Percentiles rank a stretch among this genome's conserved stretches.
Evolutionary conservation across 2,113 vertebrate species (phyloP).

Genomic region (Lophura nycthemera): DNA sequence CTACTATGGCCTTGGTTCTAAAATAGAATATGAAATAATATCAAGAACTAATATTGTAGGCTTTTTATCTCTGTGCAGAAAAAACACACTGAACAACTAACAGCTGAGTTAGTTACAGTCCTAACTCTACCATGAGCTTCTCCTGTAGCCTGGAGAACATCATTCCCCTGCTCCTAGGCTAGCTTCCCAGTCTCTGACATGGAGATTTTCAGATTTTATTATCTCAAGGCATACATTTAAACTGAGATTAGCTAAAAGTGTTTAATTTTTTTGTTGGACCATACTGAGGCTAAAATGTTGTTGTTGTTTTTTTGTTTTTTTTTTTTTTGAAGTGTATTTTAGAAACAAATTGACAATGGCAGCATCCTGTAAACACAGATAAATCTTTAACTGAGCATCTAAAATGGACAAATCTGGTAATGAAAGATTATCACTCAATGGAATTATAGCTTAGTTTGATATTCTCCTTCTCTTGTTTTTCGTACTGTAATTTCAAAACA

Average conservation of each 20-base stretch:
- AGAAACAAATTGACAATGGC: not conserved
- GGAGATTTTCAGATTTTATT: not conserved
- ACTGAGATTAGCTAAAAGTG: not conserved
- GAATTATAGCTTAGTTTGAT: not conserved
- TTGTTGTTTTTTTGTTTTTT: too few species aligned
- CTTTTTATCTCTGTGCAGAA: not conserved
- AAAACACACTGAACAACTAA: not conserved
- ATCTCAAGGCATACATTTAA: not conserved
- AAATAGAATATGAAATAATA: not conserved
- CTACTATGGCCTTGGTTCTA: not conserved
- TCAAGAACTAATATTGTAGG: not conserved
- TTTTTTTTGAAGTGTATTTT: not conserved
- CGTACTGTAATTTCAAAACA: not conserved
- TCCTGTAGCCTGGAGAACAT: not conserved
- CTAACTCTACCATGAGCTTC: not conserved
- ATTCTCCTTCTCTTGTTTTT: not conserved
- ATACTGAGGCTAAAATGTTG: not conserved
- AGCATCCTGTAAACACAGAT: not conserved
- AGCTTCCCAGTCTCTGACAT: not conserved
- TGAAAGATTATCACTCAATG: not conserved
- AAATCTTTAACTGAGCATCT: not conserved
- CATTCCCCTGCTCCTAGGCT: not conserved
- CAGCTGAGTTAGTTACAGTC: not conserved
- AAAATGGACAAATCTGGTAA: not conserved
- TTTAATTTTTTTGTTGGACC: not conserved